These are phyloP conservation scores for Triplophysa yarkandensis DNA, from an alignment of 2,797 vertebrate species.

Conservation along the genomic window DNA sequence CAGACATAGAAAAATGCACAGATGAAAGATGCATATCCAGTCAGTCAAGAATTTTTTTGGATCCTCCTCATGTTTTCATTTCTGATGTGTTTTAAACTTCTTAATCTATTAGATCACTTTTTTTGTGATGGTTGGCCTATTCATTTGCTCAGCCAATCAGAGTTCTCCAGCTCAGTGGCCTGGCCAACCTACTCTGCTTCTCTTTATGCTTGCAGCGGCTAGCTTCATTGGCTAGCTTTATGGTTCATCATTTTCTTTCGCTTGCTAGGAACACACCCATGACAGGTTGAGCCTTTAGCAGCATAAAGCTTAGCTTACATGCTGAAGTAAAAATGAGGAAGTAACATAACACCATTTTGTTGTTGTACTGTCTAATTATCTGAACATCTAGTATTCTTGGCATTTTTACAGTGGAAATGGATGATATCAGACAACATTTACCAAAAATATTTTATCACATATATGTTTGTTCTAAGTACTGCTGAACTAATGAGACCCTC, in stretches of 20 bases:
- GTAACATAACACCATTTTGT: neutral
- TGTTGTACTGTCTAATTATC: neutral
- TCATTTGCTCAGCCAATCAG: conserved; percentile 46
- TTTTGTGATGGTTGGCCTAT: conserved; percentile 9
- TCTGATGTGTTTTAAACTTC: conserved; percentile 5
- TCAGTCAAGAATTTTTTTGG: conserved; percentile 5
- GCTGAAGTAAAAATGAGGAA: conserved; percentile 23
- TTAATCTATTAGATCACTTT: conserved; percentile 41
- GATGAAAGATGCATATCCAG: neutral
- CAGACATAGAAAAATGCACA: neutral
- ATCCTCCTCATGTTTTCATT: conserved; percentile 6
- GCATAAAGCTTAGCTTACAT: neutral
- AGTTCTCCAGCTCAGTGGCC: conserved; percentile 16
- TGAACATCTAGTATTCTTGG: neutral
- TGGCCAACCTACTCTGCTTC: neutral
- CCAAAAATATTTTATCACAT: neutral
- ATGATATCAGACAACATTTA: neutral
- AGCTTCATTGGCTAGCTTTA: conserved; percentile 40
- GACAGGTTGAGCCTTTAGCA: neutral
- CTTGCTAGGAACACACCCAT: conserved; percentile 17
- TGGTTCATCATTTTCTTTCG: conserved; percentile 30
- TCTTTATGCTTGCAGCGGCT: conserved; percentile 37
- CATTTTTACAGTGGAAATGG: neutral
- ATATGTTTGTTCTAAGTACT: neutral
- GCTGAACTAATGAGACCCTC: neutral